These are phyloP conservation scores for Parapristionchus giblindavisi DNA, from an alignment of 2,888 invertebrate species.

Conservation along the genomic window DNA sequence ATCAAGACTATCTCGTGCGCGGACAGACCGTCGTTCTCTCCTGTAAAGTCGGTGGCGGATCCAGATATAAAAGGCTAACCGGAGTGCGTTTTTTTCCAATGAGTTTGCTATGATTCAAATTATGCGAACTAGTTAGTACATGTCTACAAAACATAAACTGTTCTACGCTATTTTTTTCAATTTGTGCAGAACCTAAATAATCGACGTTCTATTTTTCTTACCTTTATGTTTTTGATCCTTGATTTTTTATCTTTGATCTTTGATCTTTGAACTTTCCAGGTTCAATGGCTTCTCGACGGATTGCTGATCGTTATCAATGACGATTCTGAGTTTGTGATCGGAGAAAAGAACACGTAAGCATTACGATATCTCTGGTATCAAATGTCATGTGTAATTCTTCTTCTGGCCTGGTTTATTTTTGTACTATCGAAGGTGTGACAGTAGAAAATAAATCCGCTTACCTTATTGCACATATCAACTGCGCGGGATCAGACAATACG, in stretches of 20 bases:
- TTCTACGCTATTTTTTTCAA: background rate
- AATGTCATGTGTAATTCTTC: too few species aligned
- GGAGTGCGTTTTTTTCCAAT: constrained; percentile 9
- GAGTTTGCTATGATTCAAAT: too few species aligned
- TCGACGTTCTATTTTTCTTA: background rate
- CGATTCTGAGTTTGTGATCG: constrained; percentile 43
- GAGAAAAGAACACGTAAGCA: too few species aligned
- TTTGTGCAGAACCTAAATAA: background rate
- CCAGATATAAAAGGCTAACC: constrained; percentile 41
- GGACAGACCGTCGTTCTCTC: constrained; percentile 46
- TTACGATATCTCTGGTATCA: too few species aligned
- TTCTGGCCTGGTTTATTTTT: too few species aligned
- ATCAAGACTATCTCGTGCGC: constrained; percentile 52
- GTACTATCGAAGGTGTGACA: too few species aligned
- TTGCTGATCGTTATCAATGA: constrained; percentile 45
- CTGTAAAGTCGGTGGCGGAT: constrained; percentile 53
- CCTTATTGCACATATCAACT: too few species aligned
- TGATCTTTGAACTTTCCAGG: constrained; percentile 5
- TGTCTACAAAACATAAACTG: too few species aligned
- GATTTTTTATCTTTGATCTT: background rate
- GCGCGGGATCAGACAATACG: too few species aligned
- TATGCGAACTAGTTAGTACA: too few species aligned
- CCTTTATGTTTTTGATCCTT: background rate
- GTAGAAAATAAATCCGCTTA: too few species aligned
- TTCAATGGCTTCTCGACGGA: constrained; percentile 60